Percentiles rank a stretch among this genome's conserved stretches.
phyloP scores from a whole-genome alignment of 2,888 invertebrate genomes.

The Caenorhabditis uteleia region DNA sequence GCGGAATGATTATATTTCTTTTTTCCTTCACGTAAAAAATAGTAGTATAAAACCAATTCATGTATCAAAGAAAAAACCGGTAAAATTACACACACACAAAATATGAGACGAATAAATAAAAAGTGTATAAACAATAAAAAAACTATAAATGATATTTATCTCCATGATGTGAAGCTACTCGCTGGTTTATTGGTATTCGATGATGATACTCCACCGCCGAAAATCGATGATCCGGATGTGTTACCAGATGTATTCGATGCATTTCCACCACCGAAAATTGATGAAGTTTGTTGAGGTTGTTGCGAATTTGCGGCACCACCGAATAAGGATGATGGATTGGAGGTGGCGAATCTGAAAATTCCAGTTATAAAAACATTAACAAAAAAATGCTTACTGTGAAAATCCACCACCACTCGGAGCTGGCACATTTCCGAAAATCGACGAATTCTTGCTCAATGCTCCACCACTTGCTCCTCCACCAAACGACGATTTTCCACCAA shows the following conservation, averaged over 20 bases:
- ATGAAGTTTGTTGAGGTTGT: conserved; percentile 8
- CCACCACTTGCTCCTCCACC: conserved; percentile 22
- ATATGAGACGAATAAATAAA: background rate
- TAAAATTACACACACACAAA: conserved; percentile 1
- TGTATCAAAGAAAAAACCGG: background rate
- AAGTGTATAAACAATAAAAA: background rate
- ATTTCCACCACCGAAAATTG: conserved; percentile 37
- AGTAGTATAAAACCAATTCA: no score
- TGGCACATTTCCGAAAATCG: conserved; percentile 26
- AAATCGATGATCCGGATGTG: conserved; percentile 19
- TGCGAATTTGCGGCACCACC: conserved; percentile 11
- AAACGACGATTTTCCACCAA: conserved; percentile 27
- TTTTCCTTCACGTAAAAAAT: no score
- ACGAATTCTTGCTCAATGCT: conserved; percentile 28
- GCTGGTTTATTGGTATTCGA: conserved; percentile 13
- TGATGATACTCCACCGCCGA: conserved; percentile 25
- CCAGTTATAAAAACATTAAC: background rate
- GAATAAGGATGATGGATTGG: background rate
- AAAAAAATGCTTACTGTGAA: conserved; percentile 25
- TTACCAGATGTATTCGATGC: background rate
- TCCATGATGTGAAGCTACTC: conserved; percentile 24
- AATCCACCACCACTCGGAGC: conserved; percentile 18
- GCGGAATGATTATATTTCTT: no score
- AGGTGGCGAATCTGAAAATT: background rate
- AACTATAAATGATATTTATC: conserved; percentile 6